Evolutionary conservation across 2,888 invertebrate genomes (phyloP).

Genomic region (Chalcosyrphus nemorum): DNA sequence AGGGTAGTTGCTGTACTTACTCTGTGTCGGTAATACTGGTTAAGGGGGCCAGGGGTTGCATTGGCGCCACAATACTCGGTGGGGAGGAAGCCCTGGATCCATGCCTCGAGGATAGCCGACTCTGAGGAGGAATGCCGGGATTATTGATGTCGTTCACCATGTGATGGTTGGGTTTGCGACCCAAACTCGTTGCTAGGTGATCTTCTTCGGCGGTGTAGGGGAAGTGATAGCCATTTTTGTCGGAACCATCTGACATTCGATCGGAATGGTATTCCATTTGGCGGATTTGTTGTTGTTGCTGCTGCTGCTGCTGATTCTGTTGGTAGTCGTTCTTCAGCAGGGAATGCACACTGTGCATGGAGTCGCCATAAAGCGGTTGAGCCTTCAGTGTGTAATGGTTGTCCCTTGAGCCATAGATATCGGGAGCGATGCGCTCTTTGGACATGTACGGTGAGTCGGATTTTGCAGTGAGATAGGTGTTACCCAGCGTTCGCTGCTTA

Average conservation of each 20-base stretch:
- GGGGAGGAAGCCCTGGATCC: constrained; percentile 80
- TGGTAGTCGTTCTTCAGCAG: constrained; percentile 81
- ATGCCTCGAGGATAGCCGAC: constrained; percentile 78
- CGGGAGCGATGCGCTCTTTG: constrained; percentile 81
- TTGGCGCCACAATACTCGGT: constrained; percentile 83
- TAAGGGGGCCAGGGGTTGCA: constrained; percentile 84
- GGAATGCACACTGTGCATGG: constrained; percentile 81
- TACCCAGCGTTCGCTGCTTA: constrained; percentile 79
- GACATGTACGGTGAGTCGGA: constrained; percentile 81
- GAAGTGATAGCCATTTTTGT: constrained; percentile 91
- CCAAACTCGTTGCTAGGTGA: constrained; percentile 83
- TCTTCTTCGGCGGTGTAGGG: constrained; percentile 93
- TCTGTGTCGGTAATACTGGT: constrained; percentile 86
- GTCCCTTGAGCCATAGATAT: constrained; percentile 81
- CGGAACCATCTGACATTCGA: constrained; percentile 87
- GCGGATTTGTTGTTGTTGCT: constrained; percentile 74
- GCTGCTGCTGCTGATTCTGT: constrained; percentile 81
- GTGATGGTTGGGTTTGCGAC: constrained; percentile 77
- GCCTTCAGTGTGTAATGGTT: constrained; percentile 80
- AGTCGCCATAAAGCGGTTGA: constrained; percentile 79
- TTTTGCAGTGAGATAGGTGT: constrained; percentile 79
- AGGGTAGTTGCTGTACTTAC: constrained; percentile 81
- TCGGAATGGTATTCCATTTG: constrained; percentile 83
- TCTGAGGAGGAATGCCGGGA: constrained; percentile 80
- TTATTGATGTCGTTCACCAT: constrained; percentile 83